Evolutionary conservation across 2,113 vertebrate genomes (phyloP).

Genomic region (Hipposideros armiger): DNA sequence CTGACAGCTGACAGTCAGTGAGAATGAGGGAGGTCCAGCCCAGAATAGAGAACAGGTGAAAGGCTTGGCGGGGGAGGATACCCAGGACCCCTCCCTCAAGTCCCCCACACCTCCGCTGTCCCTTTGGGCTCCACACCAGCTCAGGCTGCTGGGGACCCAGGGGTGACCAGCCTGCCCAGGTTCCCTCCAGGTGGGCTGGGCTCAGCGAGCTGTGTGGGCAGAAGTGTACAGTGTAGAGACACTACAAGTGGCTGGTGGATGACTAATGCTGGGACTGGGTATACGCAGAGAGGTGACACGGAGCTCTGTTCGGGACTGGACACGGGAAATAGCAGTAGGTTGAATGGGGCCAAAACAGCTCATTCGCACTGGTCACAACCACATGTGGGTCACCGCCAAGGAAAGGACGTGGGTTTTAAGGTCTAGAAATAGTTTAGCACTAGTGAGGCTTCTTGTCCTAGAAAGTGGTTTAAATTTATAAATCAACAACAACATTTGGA

Average conservation of each 20-base stretch:
- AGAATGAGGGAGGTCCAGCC: neutral
- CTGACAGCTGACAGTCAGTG: neutral
- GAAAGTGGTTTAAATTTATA: neutral
- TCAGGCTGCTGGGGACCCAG: neutral
- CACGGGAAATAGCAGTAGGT: neutral
- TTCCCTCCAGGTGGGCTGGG: neutral
- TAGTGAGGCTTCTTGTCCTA: neutral
- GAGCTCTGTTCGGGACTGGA: neutral
- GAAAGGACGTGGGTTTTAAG: neutral
- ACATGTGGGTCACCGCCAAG: neutral
- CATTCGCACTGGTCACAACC: no score
- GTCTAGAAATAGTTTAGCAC: neutral
- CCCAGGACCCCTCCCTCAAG: neutral
- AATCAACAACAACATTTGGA: neutral
- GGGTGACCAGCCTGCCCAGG: neutral
- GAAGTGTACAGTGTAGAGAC: neutral
- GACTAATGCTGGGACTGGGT: neutral
- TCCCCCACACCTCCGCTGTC: fast-evolving
- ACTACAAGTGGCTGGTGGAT: neutral
- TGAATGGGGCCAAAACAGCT: neutral
- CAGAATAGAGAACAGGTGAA: neutral
- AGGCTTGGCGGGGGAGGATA: neutral
- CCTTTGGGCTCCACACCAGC: neutral
- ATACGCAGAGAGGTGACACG: neutral
- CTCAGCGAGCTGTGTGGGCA: neutral